Evolutionary conservation across 2,797 vertebrate species (phyloP).

Genomic region (Sebastes hopkinsi): DNA sequence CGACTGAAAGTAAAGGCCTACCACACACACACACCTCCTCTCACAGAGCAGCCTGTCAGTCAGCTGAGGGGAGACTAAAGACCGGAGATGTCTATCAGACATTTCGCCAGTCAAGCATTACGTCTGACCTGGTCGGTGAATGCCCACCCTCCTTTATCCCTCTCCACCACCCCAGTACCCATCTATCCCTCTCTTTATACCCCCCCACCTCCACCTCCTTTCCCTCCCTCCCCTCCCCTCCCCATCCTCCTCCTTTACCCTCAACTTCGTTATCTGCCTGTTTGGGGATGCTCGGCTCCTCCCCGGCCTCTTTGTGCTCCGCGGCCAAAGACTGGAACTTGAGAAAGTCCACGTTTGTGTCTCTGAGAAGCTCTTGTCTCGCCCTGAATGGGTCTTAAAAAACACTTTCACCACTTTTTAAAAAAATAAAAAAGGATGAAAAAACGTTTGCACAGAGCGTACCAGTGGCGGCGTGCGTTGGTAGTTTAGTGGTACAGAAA

Average conservation of each 20-base stretch:
- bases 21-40: constrained; percentile 12
- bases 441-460: neutral
- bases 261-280: constrained; percentile 55
- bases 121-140: constrained; percentile 72
- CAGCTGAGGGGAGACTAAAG: constrained; percentile 67
- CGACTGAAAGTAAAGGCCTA: neutral
- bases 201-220: neutral
- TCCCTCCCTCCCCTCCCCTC: neutral
- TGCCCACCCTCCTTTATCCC: constrained; percentile 31
- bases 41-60: constrained; percentile 56
- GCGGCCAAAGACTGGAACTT: constrained; percentile 64
- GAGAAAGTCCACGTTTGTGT: constrained; percentile 74
- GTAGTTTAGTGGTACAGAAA: neutral
- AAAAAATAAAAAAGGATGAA: neutral
- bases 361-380: constrained; percentile 57
- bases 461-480: neutral
- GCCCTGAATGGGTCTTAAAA: constrained; percentile 53
- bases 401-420: constrained; percentile 22
- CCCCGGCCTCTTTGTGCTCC: constrained; percentile 54
- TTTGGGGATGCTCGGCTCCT: constrained; percentile 62
- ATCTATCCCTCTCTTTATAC: constrained; percentile 13
- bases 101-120: constrained; percentile 72
- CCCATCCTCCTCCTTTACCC: constrained; percentile 1
- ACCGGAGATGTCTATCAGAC: constrained; percentile 74
- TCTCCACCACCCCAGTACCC: neutral